Percentiles rank a stretch among this genome's conserved stretches.
These are phyloP conservation scores for Sciurus carolinensis DNA, from an alignment of 2,797 vertebrate genomes.

Conservation along the genomic window DNA sequence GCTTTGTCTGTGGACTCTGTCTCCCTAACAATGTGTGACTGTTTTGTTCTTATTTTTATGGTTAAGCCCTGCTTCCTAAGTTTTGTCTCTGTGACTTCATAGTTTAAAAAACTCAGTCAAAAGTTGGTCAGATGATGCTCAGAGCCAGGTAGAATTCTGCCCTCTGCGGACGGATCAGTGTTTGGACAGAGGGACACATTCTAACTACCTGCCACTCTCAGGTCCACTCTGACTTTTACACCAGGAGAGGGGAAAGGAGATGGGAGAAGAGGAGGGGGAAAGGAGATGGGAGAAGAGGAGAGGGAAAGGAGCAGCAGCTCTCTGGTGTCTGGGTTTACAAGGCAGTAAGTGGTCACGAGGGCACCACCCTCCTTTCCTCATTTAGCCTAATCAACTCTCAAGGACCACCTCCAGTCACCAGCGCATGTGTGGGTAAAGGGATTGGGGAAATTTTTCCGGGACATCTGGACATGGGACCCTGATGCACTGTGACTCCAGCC, in stretches of 20 bases:
- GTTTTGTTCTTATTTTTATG: slow-evolving; percentile 53
- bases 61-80: background rate
- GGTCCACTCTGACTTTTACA: background rate
- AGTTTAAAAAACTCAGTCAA: background rate
- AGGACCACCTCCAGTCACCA: background rate
- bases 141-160: background rate
- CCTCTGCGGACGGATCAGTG: background rate
- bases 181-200: background rate
- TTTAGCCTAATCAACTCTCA: background rate
- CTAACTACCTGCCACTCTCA: background rate
- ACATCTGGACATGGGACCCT: background rate
- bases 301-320: background rate
- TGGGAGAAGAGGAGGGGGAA: background rate
- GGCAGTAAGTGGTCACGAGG: background rate
- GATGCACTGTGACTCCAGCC: background rate
- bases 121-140: background rate
- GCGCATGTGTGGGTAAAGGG: background rate
- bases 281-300: background rate
- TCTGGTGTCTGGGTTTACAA: background rate
- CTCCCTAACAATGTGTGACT: background rate
- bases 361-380: background rate
- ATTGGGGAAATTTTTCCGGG: background rate
- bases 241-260: background rate
- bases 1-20: background rate
- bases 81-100: slow-evolving; percentile 2